Evolutionary conservation across 2,797 vertebrate species (phyloP).

Genomic region (Pantherophis alleghaniensis): DNA sequence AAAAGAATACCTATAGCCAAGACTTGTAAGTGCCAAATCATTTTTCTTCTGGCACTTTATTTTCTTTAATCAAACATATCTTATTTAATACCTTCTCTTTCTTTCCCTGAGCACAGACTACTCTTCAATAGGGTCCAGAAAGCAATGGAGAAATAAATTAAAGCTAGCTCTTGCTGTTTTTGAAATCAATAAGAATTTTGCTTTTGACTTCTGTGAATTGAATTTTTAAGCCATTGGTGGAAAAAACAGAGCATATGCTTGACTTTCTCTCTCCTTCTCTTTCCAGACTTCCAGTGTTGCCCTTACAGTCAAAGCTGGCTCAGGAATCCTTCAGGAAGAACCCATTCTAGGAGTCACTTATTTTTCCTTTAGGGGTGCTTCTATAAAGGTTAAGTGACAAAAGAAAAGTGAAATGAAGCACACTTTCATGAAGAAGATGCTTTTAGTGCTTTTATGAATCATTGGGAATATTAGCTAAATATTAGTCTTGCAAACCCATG

Average conservation of each 20-base stretch:
- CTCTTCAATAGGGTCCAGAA: slow-evolving; percentile 18
- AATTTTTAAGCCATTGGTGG: slow-evolving; percentile 16
- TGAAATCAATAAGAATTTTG: slow-evolving; percentile 35
- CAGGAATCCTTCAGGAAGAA: background rate
- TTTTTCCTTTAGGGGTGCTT: slow-evolving; percentile 52
- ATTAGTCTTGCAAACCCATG: slow-evolving; percentile 43
- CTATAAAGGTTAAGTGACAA: slow-evolving; percentile 30
- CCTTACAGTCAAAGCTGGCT: background rate
- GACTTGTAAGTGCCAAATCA: slow-evolving; percentile 6
- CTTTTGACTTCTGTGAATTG: slow-evolving; percentile 23
- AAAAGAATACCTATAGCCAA: slow-evolving; percentile 4
- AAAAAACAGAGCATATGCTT: background rate
- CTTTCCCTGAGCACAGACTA: slow-evolving; percentile 27
- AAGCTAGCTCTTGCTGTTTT: slow-evolving; percentile 21
- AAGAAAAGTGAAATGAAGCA: slow-evolving; percentile 49
- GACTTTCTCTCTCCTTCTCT: no score
- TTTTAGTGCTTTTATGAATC: slow-evolving; percentile 61
- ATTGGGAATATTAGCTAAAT: slow-evolving; percentile 61
- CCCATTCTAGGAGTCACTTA: background rate
- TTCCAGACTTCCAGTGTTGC: background rate
- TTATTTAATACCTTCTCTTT: slow-evolving; percentile 37
- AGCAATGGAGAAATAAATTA: slow-evolving; percentile 30
- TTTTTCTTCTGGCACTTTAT: slow-evolving; percentile 17
- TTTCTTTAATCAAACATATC: slow-evolving; percentile 35
- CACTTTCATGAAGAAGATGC: slow-evolving; percentile 57